Evolutionary conservation across 1,140 invertebrate species (phyloP), one percentile per base, ranked within the genome.

Genomic region (Phortica variegata): DNA sequence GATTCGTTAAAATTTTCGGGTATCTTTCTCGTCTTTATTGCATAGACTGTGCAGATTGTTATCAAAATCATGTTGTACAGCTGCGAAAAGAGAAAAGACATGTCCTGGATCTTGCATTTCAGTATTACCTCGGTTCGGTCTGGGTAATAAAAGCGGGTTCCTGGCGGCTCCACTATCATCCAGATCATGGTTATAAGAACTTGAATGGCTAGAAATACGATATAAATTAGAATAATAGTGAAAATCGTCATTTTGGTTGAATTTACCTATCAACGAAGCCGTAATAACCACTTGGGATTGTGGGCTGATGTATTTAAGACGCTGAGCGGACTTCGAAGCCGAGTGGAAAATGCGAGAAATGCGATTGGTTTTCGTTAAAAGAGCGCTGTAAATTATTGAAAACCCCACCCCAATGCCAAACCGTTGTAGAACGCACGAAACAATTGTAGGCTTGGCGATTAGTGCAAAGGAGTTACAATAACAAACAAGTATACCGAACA

Each of bases 1-100:
- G 88, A 87, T 68, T 90, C 88, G 76, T 93, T 93, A 70, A 93
- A 93, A 72, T 93, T 93, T 76, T 91, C 91, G 0, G 91, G 91
- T 32, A 93, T 82, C 63, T 91, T 92, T 12, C 91, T 76, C 0
- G 91, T 93, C 76, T 92, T 92, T 8, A 94, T 79, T 1, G 91
- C 91, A 73, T 92, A 93, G 8, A 90, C 73, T 1, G 90, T 93
- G 61, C 91, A 93, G 50, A 92, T 80, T 3, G 82, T 79, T 18
- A 93, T 86, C 0, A 93, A 79, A 49, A 91, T 78, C 53, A 90
- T 84, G 66, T 90, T 89, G 72, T 89, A 93, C 1, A 86, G 83
- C 31, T 93, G 80, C 0, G 91, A 90, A 7, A 84, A 82, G 2
- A 92, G 77, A 36, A 92, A 85, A 0, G 86, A 87, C 70, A 75